Evolutionary conservation across 2,113 vertebrate species (phyloP).

Genomic region (Perca fluviatilis): DNA sequence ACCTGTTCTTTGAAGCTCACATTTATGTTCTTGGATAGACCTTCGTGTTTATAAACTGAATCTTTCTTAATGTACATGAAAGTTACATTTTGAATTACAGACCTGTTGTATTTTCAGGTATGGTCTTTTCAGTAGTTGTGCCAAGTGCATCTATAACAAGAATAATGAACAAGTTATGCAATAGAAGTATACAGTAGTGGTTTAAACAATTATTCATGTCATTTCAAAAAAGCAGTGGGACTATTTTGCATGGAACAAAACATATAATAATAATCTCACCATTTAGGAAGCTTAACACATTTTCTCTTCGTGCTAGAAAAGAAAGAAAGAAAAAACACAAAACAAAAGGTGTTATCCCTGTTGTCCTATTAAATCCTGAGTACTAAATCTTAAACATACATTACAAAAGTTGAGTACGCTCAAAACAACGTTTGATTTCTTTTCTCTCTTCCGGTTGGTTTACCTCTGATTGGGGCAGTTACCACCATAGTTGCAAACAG

Average conservation of each 20-base stretch:
- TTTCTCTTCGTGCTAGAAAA: slow-evolving; percentile 57
- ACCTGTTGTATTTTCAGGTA: slow-evolving; percentile 63
- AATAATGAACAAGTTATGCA: not conserved
- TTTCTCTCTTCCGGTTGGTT: not conserved
- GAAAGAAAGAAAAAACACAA: not conserved
- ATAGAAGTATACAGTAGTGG: not conserved
- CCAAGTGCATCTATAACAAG: slow-evolving; percentile 58
- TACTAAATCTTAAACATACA: not conserved
- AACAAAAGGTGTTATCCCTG: not conserved
- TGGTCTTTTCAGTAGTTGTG: slow-evolving; percentile 32
- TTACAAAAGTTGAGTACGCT: not conserved
- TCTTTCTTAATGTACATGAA: not conserved
- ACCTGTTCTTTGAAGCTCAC: not conserved
- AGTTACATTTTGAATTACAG: slow-evolving; percentile 16
- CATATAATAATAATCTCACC: slow-evolving; percentile 45
- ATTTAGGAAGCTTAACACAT: slow-evolving; percentile 66
- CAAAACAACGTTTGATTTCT: not conserved
- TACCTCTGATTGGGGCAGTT: slow-evolving; percentile 76
- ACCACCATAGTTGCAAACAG: slow-evolving; percentile 49
- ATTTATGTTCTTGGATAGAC: not conserved
- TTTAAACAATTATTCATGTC: not conserved
- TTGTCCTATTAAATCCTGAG: not conserved
- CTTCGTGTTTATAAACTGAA: slow-evolving; percentile 3
- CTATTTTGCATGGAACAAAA: not conserved
- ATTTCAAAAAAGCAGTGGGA: not conserved